Percentiles rank a stretch among this genome's conserved stretches.
Evolutionary conservation across 2,797 vertebrate species (phyloP).

Genomic region (Acestrorhynchus altus): DNA sequence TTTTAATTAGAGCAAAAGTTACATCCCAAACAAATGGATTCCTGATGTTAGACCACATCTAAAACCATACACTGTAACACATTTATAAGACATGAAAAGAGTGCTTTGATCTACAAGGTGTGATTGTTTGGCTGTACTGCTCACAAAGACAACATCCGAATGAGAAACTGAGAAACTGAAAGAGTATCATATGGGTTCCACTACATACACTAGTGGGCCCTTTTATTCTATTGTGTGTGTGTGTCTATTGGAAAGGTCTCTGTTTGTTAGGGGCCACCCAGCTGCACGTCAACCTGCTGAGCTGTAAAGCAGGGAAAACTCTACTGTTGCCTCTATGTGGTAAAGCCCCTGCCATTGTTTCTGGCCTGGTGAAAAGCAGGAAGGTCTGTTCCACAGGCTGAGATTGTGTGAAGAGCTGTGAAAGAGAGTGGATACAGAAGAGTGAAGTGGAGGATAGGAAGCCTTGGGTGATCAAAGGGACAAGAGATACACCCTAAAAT

Average conservation of each 20-base stretch:
- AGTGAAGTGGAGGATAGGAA: conserved; percentile 31
- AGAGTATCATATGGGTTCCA: conserved; percentile 76
- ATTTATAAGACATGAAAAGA: conserved; percentile 15
- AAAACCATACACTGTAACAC: neutral
- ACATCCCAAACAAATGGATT: conserved; percentile 5
- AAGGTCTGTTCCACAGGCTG: conserved; percentile 70
- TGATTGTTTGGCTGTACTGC: conserved; percentile 40
- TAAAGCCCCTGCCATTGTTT: conserved; percentile 71
- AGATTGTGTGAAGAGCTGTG: conserved; percentile 74
- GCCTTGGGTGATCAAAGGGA: conserved; percentile 50
- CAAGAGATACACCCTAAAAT: conserved; percentile 42
- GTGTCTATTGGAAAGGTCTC: conserved; percentile 66
- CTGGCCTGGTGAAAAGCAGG: conserved; percentile 59
- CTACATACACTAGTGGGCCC: conserved; percentile 68
- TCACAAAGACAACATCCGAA: conserved; percentile 47
- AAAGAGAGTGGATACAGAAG: conserved; percentile 50
- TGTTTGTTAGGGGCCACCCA: conserved; percentile 81
- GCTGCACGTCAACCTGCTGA: conserved; percentile 78
- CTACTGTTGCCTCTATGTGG: conserved; percentile 78
- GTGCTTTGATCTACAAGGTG: conserved; percentile 37
- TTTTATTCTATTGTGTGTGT: conserved; percentile 66
- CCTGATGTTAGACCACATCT: conserved; percentile 11
- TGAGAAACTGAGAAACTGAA: conserved; percentile 60
- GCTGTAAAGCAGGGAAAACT: conserved; percentile 73
- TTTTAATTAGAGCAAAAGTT: neutral